Base-by-base conservation (phyloP, 2,797 vertebrate genomes). In the Carapus acus region DNA sequence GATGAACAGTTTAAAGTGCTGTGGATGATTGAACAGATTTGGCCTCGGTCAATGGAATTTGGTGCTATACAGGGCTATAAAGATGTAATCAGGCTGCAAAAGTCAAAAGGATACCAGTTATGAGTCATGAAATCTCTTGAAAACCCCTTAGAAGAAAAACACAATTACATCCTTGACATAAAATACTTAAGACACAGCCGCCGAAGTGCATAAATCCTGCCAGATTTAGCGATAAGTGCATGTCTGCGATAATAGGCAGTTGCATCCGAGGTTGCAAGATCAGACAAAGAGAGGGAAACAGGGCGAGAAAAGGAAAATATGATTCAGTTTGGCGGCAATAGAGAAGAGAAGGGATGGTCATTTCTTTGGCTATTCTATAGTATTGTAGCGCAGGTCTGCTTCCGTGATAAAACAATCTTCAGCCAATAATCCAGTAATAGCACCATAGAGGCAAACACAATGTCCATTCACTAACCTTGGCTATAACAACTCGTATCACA, bases 221-320 rank as follows among this genome's bases (percentile, higher is more conserved):
- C 69, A 66, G 63, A 69, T 71, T 67, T 68, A 50, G 54, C 74
- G 76, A 76, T 65, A 69, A 66, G 54, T 45, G 66, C 57, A 60
- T 57, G 50, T 70, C 58, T 67, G 69, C 56, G 70, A 73, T 79
- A 71, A 77, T 71, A 69, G 70, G 58, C 67, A 58, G 58, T 62
- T 65, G 58, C 67, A 63, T 69, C 62, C 71, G 47, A 64, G 63
- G 57, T 71, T 55, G 43, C 29, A 50, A 67, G 71, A 69, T 74
- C 64, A 71, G 29, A 33, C 43, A 43, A 41, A 58, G 29, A 67
- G 49, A 43, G 21, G 51, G 39, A 53, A 8, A 52, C 13, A 56
- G 24, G 16, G 14, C 43, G 33, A 24, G 36, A 0, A 6, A 51
- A 44, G 24, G 16, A 38, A 19, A 29, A 66, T 11, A 3, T 76